These are phyloP conservation scores for Calonectris borealis DNA, from an alignment of 2,113 vertebrate species.

Conservation along the genomic window DNA sequence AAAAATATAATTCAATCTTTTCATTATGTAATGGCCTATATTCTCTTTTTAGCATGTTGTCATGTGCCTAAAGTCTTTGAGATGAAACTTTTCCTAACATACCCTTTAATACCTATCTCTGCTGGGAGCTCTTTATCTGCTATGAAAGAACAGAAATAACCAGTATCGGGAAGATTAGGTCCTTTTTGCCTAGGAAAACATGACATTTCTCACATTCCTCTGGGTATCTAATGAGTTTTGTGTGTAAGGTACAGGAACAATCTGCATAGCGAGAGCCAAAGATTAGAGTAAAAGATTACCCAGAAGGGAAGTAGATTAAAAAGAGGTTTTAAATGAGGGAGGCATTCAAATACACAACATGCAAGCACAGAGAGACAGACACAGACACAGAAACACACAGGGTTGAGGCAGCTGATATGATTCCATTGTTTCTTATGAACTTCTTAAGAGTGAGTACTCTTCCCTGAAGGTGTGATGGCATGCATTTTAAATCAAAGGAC, in stretches of 20 bases:
- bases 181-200: background rate
- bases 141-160: background rate
- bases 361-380: background rate
- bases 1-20: background rate
- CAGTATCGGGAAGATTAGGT: background rate
- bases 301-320: conserved; percentile 33
- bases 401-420: background rate
- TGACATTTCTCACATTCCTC: background rate
- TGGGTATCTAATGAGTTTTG: background rate
- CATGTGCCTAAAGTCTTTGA: background rate
- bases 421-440: background rate
- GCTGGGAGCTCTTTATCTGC: background rate
- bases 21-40: background rate
- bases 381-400: background rate
- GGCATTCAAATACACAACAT: background rate
- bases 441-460: background rate
- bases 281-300: conserved; percentile 26
- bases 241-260: conserved; percentile 5
- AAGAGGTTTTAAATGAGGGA: conserved; percentile 1
- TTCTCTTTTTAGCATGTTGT: background rate
- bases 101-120: background rate
- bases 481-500: background rate
- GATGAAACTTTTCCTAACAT: background rate
- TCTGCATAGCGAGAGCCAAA: background rate
- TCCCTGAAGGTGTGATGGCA: background rate